Conservation (phyloP, 1,140 invertebrate genomes). For the Bradynema listronoti region DNA sequence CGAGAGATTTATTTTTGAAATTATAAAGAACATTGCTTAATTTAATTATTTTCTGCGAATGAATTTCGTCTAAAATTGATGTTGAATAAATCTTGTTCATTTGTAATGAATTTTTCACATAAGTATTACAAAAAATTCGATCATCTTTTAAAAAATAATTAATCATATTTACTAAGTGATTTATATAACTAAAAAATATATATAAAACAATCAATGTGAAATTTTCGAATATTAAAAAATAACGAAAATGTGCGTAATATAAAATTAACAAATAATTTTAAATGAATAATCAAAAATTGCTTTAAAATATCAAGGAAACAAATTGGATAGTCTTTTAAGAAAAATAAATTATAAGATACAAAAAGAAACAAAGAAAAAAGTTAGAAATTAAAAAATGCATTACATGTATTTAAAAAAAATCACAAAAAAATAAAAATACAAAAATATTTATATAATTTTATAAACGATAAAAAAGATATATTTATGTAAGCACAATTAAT, state of each 20-base stretch:
- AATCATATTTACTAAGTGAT: too few relatives aligned
- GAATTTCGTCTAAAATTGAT: neutral
- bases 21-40: neutral
- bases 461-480: neutral
- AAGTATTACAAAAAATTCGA: too few relatives aligned
- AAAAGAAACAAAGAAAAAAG: neutral
- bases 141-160: too few relatives aligned
- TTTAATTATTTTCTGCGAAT: neutral
- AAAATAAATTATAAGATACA: neutral
- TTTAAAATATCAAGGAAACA: neutral
- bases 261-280: neutral
- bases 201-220: neutral
- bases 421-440: constrained; percentile 1
- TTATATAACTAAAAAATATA: neutral
- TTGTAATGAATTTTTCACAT: too few relatives aligned
- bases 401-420: neutral
- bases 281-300: neutral
- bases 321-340: neutral
- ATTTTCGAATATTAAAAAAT: neutral
- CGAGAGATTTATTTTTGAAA: neutral
- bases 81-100: neutral
- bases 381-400: neutral
- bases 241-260: neutral
- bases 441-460: neutral
- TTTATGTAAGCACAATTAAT: too few relatives aligned